A percentile compares a stretch with the other conserved stretches of the same genome.
These are phyloP conservation scores for Cliona cf. orientalis DNA, from an alignment of 37 sponge, comb jelly and placozoan genomes.

Conservation along the genomic window DNA sequence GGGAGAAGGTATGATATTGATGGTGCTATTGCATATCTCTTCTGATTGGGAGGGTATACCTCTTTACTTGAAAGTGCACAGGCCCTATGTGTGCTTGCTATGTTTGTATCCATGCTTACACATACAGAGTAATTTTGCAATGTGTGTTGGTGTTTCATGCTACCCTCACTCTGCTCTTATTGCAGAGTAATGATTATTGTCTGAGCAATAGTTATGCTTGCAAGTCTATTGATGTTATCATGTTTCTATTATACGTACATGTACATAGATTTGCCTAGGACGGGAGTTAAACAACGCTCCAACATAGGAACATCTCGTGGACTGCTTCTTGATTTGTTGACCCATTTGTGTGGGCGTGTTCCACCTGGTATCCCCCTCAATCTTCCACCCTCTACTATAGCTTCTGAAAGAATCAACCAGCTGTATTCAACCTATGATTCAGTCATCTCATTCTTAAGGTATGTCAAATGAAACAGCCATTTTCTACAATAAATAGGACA, in stretches of 20 bases:
- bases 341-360: conserved; percentile 77
- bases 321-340: conserved; percentile 67
- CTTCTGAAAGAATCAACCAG: conserved; percentile 67
- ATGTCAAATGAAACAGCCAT: too few relatives aligned
- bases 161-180: background rate
- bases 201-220: too few relatives aligned
- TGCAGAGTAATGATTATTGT: too few relatives aligned
- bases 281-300: conserved; percentile 30
- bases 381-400: conserved; percentile 73
- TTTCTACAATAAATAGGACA: too few relatives aligned
- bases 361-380: conserved; percentile 83
- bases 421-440: conserved; percentile 67
- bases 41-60: too few relatives aligned
- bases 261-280: background rate
- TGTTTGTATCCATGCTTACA: too few relatives aligned
- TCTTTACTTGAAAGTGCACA: too few relatives aligned
- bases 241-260: too few relatives aligned
- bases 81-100: too few relatives aligned
- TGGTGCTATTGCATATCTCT: too few relatives aligned
- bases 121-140: too few relatives aligned
- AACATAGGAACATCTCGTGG: conserved; percentile 26
- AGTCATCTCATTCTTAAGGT: conserved; percentile 76
- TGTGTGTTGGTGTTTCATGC: background rate
- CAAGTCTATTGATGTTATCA: too few relatives aligned
- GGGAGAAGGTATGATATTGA: conserved; percentile 3